phyloP scores from a whole-genome alignment of 2,888 invertebrate species.

The Amorpha juglandis region DNA sequence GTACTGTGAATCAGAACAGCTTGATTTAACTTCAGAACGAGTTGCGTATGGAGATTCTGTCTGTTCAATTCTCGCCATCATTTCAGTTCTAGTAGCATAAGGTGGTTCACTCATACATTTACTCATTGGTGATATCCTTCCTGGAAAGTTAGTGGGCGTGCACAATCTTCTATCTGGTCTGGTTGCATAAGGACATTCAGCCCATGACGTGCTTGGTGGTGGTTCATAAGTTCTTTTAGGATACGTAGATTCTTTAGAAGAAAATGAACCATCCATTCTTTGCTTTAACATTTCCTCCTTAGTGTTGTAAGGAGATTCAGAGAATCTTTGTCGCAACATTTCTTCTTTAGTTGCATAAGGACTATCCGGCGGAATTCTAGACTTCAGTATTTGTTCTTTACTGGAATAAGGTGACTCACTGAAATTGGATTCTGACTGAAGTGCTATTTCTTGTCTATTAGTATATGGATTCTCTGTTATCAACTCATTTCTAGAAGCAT shows the following conservation, averaged over 20 bases:
- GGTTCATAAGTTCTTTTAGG: slow-evolving; percentile 78
- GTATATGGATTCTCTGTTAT: slow-evolving; percentile 56
- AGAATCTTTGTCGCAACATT: slow-evolving; percentile 79
- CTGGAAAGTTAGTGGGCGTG: slow-evolving; percentile 71
- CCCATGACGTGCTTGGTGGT: slow-evolving; percentile 72
- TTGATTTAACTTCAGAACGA: slow-evolving; percentile 72
- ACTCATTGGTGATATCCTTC: slow-evolving; percentile 70
- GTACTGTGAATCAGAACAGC: slow-evolving; percentile 74
- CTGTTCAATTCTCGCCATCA: slow-evolving; percentile 70
- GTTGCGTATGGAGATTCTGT: slow-evolving; percentile 72
- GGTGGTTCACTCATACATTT: slow-evolving; percentile 81
- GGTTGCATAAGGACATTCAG: slow-evolving; percentile 70
- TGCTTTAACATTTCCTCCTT: slow-evolving; percentile 79
- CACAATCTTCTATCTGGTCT: slow-evolving; percentile 74
- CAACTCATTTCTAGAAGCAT: slow-evolving; percentile 53
- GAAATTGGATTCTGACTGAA: slow-evolving; percentile 66
- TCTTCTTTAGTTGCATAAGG: slow-evolving; percentile 81
- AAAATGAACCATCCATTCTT: slow-evolving; percentile 64
- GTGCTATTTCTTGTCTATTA: slow-evolving; percentile 60
- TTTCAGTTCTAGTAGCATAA: slow-evolving; percentile 74
- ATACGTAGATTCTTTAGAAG: slow-evolving; percentile 68
- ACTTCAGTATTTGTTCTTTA: slow-evolving; percentile 75
- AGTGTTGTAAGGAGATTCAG: slow-evolving; percentile 79
- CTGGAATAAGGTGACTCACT: slow-evolving; percentile 77
- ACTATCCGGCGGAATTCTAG: slow-evolving; percentile 70